Conservation (phyloP, 1,140 invertebrate genomes). For the Fragariocoptes setiger region DNA sequence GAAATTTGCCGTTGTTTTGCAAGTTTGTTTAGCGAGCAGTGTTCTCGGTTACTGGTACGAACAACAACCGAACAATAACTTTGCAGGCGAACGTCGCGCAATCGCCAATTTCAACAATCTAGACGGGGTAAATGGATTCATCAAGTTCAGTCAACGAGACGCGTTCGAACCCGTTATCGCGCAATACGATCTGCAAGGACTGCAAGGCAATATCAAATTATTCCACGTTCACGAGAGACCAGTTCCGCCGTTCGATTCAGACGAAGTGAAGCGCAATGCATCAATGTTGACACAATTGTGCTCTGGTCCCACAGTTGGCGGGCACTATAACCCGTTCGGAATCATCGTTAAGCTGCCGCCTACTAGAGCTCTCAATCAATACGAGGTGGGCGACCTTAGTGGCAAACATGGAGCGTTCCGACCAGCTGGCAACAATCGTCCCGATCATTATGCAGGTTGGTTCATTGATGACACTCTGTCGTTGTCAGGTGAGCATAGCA, state of each 20-base stretch:
- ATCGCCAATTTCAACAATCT: constrained; percentile 35
- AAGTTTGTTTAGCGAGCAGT: no score
- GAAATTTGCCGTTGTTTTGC: no score
- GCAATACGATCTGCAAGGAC: constrained; percentile 30
- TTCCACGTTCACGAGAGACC: constrained; percentile 24
- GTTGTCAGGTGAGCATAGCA: constrained; percentile 39
- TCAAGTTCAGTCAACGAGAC: constrained; percentile 44
- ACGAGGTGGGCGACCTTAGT: constrained; percentile 52
- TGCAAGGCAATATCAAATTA: constrained; percentile 19
- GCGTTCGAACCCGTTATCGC: constrained; percentile 50
- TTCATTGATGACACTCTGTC: constrained; percentile 50
- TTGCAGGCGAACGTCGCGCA: no score
- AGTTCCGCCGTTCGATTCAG: constrained; percentile 13
- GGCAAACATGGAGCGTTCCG: constrained; percentile 33
- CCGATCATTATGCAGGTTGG: constrained; percentile 8
- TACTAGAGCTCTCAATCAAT: constrained; percentile 33
- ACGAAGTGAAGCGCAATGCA: constrained; percentile 7
- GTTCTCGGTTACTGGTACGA: no score
- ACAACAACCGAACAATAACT: no score
- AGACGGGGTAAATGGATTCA: constrained; percentile 41
- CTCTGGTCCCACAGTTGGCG: constrained; percentile 14
- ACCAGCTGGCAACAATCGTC: constrained; percentile 7
- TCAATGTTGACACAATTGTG: constrained; percentile 15
- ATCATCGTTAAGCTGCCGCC: constrained; percentile 13
- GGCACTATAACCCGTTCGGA: constrained; percentile 22